phyloP scores from a whole-genome alignment of 2,888 invertebrate species.

The Fragum fragum region DNA sequence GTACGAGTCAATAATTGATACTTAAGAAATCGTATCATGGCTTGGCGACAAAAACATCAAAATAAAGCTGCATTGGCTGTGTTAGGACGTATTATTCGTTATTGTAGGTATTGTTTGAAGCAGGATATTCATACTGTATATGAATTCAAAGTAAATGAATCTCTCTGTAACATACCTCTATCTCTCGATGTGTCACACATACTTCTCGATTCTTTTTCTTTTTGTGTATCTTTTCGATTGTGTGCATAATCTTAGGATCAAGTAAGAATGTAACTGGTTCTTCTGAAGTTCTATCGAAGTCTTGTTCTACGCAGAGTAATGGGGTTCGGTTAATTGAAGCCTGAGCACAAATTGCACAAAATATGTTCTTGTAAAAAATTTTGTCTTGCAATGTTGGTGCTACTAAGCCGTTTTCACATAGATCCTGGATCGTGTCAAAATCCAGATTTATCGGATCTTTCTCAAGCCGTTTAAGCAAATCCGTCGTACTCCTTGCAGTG shows the following conservation, averaged over 20 bases:
- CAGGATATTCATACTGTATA: too few species aligned
- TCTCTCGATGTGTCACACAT: neutral
- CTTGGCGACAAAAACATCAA: too few species aligned
- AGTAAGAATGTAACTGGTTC: neutral
- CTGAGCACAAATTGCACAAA: neutral
- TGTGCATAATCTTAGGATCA: neutral
- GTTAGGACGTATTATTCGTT: too few species aligned
- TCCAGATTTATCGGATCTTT: neutral
- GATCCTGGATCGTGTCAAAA: neutral
- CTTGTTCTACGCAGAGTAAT: neutral
- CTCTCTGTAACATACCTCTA: neutral
- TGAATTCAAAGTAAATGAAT: too few species aligned
- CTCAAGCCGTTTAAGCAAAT: neutral
- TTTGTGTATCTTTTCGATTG: neutral
- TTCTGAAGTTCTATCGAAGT: neutral
- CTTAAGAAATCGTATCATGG: too few species aligned
- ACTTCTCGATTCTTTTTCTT: neutral
- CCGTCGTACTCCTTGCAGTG: neutral
- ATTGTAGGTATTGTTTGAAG: too few species aligned
- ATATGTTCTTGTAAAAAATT: neutral
- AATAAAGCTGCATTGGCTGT: too few species aligned
- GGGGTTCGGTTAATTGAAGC: neutral
- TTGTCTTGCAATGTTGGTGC: neutral
- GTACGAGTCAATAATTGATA: too few species aligned
- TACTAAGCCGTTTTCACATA: neutral